Evolutionary conservation across 2,113 vertebrate species (phyloP), one percentile per base, ranked within the genome.

Genomic region (Limanda limanda): DNA sequence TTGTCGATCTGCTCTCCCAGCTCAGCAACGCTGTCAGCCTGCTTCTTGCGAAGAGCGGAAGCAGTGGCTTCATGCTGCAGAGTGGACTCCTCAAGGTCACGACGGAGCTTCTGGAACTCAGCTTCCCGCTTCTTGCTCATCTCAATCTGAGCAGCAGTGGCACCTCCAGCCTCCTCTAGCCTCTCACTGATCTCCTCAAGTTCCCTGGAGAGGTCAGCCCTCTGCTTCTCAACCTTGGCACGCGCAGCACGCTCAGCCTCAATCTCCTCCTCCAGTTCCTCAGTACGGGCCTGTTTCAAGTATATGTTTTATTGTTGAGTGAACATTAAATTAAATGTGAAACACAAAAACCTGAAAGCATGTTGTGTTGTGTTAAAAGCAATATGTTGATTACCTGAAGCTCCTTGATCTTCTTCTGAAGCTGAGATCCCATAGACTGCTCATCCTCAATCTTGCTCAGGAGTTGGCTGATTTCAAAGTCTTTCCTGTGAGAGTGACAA

Each of bases 141-240:
- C 87, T 94, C 93, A 76, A 94, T 92, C 84, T 93, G 92, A 86
- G 90, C 86, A 81, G 92, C 80, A 63, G 92, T 93, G 70, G 92
- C 92, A 51, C 93, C 93, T 37, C 92, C 93, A 3, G 93, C 93
- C 74, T 94, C 93, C 74, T 94, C 93, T 21, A 94, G 89, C 78
- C 92, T 93, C 92, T 95, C 95, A 0, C 96, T 97, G 94, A 97
- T 97, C 92, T 98, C 96, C 76, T 98, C 96, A 31, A 97, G 96
- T 83, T 98, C 92, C 94, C 96, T 92, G 0, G 95, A 95, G 14
- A 96, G 95, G 74, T 97, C 96, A 23, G 81, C 85, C 56, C 95
- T 94, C 66, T 96, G 96, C 93, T 97, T 97, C 70, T 98, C 96
- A 21, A 96, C 89, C 86, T 94, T 94, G 75, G 93, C 92, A 8